Evolutionary conservation across 2,113 vertebrate species (phyloP).

Genomic region (Hystrix brachyura): DNA sequence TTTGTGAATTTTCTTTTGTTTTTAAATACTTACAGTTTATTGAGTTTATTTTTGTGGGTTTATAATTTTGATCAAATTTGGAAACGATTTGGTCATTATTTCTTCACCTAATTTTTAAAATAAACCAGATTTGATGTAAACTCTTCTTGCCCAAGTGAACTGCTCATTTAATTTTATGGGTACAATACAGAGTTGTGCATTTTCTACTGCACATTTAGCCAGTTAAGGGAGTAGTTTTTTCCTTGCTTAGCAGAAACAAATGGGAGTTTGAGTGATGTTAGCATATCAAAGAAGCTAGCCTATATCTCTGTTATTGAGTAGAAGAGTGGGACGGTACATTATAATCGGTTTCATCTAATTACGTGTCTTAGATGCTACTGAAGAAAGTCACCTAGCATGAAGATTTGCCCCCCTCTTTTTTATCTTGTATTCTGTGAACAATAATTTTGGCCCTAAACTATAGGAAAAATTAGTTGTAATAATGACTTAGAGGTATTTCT

Average conservation of each 20-base stretch:
- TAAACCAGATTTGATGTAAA: background rate
- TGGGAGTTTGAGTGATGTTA: conserved; percentile 5
- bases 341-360: background rate
- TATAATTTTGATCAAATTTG: conserved; percentile 24
- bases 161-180: background rate
- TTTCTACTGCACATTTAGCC: background rate
- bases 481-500: background rate
- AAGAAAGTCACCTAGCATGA: background rate
- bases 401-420: background rate
- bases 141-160: background rate
- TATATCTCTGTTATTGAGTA: background rate
- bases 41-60: background rate
- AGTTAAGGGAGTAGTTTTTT: background rate
- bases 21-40: background rate
- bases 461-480: background rate
- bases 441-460: background rate
- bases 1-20: conserved; percentile 19
- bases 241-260: background rate
- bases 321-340: background rate
- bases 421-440: background rate
- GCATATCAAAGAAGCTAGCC: background rate
- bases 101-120: background rate
- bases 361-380: background rate
- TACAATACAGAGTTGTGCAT: background rate
- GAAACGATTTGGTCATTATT: background rate